phyloP scores from a whole-genome alignment of 23 tunicate species.

The Ascidia mentula region DNA sequence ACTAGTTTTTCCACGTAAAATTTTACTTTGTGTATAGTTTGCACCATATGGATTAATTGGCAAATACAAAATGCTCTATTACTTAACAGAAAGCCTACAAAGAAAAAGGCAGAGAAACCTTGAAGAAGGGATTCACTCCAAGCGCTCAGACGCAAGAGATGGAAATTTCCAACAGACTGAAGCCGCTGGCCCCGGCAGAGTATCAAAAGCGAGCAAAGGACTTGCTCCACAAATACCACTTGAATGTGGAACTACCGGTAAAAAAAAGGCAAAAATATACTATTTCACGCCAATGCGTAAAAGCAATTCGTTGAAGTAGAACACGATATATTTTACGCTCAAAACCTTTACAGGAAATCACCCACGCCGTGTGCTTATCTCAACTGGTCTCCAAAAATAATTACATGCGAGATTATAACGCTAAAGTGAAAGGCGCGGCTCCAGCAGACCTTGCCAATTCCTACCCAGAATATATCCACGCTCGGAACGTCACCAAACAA shows the following conservation, averaged over 20 bases:
- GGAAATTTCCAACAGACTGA: slow-evolving; percentile 65
- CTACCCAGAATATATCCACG: slow-evolving; percentile 88
- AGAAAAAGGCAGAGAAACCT: slow-evolving; percentile 22
- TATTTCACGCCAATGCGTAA: too few species aligned
- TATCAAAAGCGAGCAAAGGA: slow-evolving; percentile 75
- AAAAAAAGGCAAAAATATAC: too few species aligned
- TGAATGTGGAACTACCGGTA: slow-evolving; percentile 84
- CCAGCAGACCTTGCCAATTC: slow-evolving; percentile 74
- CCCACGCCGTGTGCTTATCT: slow-evolving; percentile 67
- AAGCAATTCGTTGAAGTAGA: background rate
- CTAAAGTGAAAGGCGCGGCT: slow-evolving; percentile 74
- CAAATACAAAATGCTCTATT: background rate
- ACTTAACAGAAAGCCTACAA: slow-evolving; percentile 60
- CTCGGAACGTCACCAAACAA: slow-evolving; percentile 66
- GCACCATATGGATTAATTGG: background rate
- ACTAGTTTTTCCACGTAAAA: background rate
- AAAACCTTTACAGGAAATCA: slow-evolving; percentile 43
- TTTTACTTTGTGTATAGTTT: background rate
- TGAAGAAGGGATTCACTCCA: slow-evolving; percentile 47
- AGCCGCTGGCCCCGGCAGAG: slow-evolving; percentile 52
- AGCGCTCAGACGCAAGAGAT: slow-evolving; percentile 74
- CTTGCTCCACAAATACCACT: slow-evolving; percentile 76
- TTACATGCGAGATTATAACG: slow-evolving; percentile 72
- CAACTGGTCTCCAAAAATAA: slow-evolving; percentile 61
- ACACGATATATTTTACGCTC: background rate